These are phyloP conservation scores for Choloepus didactylus DNA, from an alignment of 2,797 vertebrate species.

Conservation along the genomic window DNA sequence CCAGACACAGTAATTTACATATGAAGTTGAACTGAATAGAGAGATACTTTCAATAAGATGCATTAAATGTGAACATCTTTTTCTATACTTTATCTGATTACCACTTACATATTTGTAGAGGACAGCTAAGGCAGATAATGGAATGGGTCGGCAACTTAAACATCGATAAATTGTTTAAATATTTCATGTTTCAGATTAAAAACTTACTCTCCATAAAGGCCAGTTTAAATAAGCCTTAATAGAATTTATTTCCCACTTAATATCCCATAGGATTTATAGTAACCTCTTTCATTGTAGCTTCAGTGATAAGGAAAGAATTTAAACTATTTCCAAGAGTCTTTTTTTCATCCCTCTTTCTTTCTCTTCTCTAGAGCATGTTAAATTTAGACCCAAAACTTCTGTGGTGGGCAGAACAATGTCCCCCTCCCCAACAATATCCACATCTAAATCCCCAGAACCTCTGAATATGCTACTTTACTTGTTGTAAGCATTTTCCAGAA, in stretches of 20 bases:
- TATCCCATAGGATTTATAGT: background rate
- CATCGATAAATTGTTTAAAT: slow-evolving; percentile 7
- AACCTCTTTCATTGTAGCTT: background rate
- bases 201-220: background rate
- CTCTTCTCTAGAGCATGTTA: background rate
- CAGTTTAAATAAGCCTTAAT: background rate
- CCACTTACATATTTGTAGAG: background rate
- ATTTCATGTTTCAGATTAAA: background rate
- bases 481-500: no score
- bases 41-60: background rate
- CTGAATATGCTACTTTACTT: background rate
- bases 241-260: background rate
- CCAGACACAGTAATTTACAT: background rate
- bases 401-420: background rate
- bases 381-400: slow-evolving; percentile 16
- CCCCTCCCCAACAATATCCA: background rate
- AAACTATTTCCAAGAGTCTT: background rate
- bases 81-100: background rate
- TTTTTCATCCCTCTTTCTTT: background rate
- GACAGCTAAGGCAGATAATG: slow-evolving; percentile 7
- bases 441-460: background rate
- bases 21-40: background rate
- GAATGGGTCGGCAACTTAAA: background rate
- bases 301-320: background rate
- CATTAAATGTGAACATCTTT: background rate